Evolutionary conservation across 2,113 vertebrate species (phyloP), one percentile per base, ranked within the genome.

Genomic region (Osmerus eperlanus): DNA sequence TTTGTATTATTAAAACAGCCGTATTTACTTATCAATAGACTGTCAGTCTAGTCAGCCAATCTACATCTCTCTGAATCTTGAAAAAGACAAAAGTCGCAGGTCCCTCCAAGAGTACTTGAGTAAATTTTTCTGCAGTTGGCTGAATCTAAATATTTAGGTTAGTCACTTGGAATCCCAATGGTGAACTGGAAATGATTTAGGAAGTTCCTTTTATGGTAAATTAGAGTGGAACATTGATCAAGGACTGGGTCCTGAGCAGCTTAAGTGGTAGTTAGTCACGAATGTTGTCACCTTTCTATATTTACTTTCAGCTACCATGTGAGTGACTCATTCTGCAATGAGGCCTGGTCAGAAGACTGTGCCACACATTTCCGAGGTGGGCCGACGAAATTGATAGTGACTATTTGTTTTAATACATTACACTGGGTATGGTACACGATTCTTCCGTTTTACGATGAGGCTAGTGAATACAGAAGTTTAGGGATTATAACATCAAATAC

Each of bases 161-260:
- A 55, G 54, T 18, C 15, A 18, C 16, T 47, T 47, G 41, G 41
- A 47, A 47, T 47, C 41, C 41, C 41, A 11, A 47, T 47, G 7
- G 32, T 36, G 41, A 47, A 47, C 55, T 56, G 15, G 16, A 56
- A 56, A 56, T 19, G 4, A 70, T 78, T 67, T 18, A n/a, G 51
- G 67, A 66, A 70, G 59, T 25, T 52, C 14, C 36, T 13, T 3
- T 64, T 4, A 32, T 12, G 13, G 3, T 64, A 15, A 28, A 41
- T 41, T 64, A 64, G 15, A n/a, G 51, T n/a, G 2, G 36, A 18
- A 72, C 53, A 72, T 68, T 47, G 6, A 55, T 75, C 47, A 13
- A 4, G 62, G 64, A 28, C 64, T 21, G 63, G 47, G 3, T 55
- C 6, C 19, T 75, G 74, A 81, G 66, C 60, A 65, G 63, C 32